These are phyloP conservation scores for Asobara japonica DNA, from an alignment of 1,140 invertebrate genomes.

Conservation along the genomic window DNA sequence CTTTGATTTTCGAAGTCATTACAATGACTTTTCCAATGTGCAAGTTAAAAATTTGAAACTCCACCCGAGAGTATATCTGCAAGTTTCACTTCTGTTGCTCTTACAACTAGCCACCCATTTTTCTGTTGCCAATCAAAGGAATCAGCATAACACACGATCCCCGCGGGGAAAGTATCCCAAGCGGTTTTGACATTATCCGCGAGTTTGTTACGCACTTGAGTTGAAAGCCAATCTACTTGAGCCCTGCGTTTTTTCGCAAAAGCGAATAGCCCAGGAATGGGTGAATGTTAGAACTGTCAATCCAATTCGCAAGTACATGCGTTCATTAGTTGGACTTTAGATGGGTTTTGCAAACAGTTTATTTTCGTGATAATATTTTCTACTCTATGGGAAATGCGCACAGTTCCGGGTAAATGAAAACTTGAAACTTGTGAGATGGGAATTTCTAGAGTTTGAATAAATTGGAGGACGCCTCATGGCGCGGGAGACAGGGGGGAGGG, in stretches of 20 bases:
- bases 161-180: not conserved
- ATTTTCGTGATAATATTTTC: slow-evolving; percentile 10
- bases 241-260: not conserved
- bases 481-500: no score
- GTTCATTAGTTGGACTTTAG: slow-evolving; percentile 5
- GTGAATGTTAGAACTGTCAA: slow-evolving; percentile 13
- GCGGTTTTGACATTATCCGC: slow-evolving; percentile 1
- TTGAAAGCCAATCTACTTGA: slow-evolving; percentile 2
- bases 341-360: not conserved
- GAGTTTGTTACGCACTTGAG: slow-evolving; percentile 15
- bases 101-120: no score
- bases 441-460: slow-evolving; percentile 2
- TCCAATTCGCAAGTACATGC: not conserved
- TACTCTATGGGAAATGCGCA: not conserved
- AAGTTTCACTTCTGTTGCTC: no score
- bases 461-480: no score
- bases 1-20: no score
- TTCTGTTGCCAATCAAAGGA: not conserved
- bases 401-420: slow-evolving; percentile 11
- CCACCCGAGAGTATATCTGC: no score
- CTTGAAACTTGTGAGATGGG: not conserved
- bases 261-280: slow-evolving; percentile 5
- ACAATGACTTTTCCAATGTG: no score
- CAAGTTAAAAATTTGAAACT: no score
- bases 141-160: not conserved